Conservation (phyloP, 2,888 invertebrate genomes). For the Phlogophora meticulosa region DNA sequence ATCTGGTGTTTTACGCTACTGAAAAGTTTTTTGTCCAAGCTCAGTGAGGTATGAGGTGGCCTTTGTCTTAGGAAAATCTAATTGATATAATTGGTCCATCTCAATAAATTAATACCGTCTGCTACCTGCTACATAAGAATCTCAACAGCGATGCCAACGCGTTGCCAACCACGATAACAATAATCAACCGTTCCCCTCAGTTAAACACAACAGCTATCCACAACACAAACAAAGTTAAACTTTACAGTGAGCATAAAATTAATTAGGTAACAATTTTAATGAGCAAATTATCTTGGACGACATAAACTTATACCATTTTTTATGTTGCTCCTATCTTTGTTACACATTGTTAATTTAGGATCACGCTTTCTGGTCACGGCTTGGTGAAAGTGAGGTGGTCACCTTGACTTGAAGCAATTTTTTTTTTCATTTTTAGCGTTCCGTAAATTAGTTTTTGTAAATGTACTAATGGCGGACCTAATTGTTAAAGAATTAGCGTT, state of each 20-base stretch:
- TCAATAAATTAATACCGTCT: neutral
- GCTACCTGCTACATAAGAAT: neutral
- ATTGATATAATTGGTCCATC: neutral
- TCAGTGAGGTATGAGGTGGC: no score
- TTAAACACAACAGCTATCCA: slow-evolving; percentile 30
- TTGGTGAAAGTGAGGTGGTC: slow-evolving; percentile 81
- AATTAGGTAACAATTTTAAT: slow-evolving; percentile 74
- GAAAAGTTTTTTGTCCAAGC: no score
- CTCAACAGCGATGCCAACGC: neutral
- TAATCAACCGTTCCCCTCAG: slow-evolving; percentile 27
- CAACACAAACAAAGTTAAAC: slow-evolving; percentile 37
- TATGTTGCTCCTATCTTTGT: slow-evolving; percentile 72
- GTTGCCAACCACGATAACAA: slow-evolving; percentile 30
- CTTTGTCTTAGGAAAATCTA: no score
- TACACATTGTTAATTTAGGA: slow-evolving; percentile 88
- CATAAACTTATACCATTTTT: slow-evolving; percentile 69
- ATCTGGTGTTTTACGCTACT: no score
- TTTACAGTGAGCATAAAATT: slow-evolving; percentile 40
- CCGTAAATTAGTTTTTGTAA: slow-evolving; percentile 42
- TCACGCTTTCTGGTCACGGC: slow-evolving; percentile 85
- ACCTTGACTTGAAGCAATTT: slow-evolving; percentile 48
- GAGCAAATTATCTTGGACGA: slow-evolving; percentile 69
- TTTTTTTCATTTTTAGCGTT: slow-evolving; percentile 67
- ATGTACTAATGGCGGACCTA: slow-evolving; percentile 22
- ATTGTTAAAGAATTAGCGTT: slow-evolving; percentile 12